These are phyloP conservation scores for Drosophila sp. DNA, from an alignment of 1,140 invertebrate genomes.

Conservation along the genomic window DNA sequence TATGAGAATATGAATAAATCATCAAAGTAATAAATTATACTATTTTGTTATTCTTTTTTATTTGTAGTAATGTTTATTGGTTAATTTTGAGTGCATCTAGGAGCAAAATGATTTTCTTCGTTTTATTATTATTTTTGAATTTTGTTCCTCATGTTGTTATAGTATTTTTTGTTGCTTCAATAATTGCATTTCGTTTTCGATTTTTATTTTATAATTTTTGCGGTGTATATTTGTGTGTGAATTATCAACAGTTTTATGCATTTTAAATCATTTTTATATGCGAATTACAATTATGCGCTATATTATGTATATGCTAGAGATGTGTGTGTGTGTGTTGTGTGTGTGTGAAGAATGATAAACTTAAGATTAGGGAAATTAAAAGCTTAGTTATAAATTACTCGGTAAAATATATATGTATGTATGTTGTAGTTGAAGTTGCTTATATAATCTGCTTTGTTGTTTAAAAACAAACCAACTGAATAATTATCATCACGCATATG, in stretches of 20 bases:
- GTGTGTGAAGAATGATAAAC: constrained; percentile 70
- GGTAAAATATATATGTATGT: constrained; percentile 59
- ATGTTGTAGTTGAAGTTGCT: constrained; percentile 52
- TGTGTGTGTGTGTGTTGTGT: constrained; percentile 49
- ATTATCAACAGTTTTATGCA: constrained; percentile 75
- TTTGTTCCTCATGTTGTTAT: constrained; percentile 58
- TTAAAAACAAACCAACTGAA: constrained; percentile 61
- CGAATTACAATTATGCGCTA: constrained; percentile 72
- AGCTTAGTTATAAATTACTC: constrained; percentile 75
- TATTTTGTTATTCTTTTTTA: constrained; percentile 66
- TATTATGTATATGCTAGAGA: constrained; percentile 62
- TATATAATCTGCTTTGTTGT: constrained; percentile 28
- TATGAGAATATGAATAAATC: no score
- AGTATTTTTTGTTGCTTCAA: constrained; percentile 54
- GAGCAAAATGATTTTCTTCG: constrained; percentile 76
- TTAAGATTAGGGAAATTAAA: constrained; percentile 63
- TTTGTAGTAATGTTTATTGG: constrained; percentile 84
- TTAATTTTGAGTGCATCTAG: constrained; percentile 84
- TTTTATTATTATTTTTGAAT: constrained; percentile 56
- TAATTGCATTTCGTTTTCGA: constrained; percentile 46
- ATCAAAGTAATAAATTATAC: not conserved
- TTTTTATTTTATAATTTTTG: constrained; percentile 46
- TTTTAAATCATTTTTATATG: constrained; percentile 67
- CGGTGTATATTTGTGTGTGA: constrained; percentile 54
- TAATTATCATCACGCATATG: constrained; percentile 47